phyloP scores from a whole-genome alignment of 2,113 vertebrate genomes.

The Eudorcas thomsonii region DNA sequence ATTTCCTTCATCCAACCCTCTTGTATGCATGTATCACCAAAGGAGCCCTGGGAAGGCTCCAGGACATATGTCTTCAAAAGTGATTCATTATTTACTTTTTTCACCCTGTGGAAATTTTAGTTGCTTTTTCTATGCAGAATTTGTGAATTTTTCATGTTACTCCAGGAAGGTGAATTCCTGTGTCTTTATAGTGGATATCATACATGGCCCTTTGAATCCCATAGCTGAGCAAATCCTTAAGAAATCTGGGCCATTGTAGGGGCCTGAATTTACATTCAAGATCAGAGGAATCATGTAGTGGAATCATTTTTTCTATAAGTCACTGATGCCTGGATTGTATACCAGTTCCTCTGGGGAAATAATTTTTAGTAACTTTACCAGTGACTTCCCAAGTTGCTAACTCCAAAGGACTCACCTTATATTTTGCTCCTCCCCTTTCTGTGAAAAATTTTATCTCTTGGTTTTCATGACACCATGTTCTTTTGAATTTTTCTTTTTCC shows the following conservation, averaged over 20 bases:
- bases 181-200: background rate
- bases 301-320: background rate
- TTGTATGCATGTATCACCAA: background rate
- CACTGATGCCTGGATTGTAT: background rate
- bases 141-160: background rate
- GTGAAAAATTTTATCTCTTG: background rate
- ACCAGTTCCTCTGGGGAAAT: background rate
- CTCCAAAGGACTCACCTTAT: background rate
- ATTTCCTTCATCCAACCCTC: background rate
- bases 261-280: background rate
- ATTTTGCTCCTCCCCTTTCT: background rate
- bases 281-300: background rate
- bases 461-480: background rate
- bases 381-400: background rate
- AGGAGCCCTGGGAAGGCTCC: background rate
- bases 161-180: background rate
- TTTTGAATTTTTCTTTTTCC: background rate
- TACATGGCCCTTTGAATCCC: background rate
- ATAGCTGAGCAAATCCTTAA: background rate
- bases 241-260: background rate
- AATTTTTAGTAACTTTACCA: conserved; percentile 4
- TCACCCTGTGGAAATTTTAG: background rate
- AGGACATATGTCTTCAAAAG: background rate
- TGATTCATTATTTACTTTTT: background rate
- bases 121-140: background rate